A percentile compares a stretch with the other conserved stretches of the same genome.
Evolutionary conservation across 2,888 invertebrate genomes (phyloP).

Genomic region (Drosophila villosipedis): DNA sequence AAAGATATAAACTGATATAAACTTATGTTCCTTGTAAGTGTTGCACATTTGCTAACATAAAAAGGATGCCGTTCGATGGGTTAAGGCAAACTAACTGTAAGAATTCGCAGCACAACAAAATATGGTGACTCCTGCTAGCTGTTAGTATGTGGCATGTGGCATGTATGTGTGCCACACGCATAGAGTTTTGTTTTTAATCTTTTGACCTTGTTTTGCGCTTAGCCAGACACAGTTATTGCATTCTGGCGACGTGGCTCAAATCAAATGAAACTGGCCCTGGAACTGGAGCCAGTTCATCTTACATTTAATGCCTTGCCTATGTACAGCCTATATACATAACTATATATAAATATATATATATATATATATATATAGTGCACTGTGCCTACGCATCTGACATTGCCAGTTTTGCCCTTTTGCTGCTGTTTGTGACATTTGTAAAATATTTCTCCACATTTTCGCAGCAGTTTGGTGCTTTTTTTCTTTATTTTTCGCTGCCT

Average conservation of each 20-base stretch:
- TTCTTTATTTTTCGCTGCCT: constrained; percentile 29
- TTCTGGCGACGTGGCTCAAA: constrained; percentile 63
- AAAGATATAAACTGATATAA: not conserved
- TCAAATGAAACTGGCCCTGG: constrained; percentile 23
- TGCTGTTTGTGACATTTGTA: constrained; percentile 70
- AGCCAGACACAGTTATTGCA: constrained; percentile 75
- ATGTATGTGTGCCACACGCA: constrained; percentile 8
- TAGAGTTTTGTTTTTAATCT: constrained; percentile 74
- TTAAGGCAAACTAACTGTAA: constrained; percentile 1
- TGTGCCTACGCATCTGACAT: constrained; percentile 42
- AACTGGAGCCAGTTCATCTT: constrained; percentile 34
- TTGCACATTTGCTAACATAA: not conserved
- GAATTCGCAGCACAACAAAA: constrained; percentile 46
- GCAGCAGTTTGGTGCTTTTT: not conserved
- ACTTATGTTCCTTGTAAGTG: accelerated
- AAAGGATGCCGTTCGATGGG: not conserved
- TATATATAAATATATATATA: not conserved
- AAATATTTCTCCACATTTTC: constrained; percentile 39
- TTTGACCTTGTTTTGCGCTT: constrained; percentile 66
- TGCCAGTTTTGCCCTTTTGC: constrained; percentile 36
- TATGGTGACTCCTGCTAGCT: not conserved
- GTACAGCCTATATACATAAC: constrained; percentile 14
- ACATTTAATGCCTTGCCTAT: constrained; percentile 52
- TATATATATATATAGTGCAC: constrained; percentile 45
- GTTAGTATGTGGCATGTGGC: constrained; percentile 2